phyloP scores from a whole-genome alignment of 2,113 vertebrate genomes.

The Megaceryle torquata region DNA sequence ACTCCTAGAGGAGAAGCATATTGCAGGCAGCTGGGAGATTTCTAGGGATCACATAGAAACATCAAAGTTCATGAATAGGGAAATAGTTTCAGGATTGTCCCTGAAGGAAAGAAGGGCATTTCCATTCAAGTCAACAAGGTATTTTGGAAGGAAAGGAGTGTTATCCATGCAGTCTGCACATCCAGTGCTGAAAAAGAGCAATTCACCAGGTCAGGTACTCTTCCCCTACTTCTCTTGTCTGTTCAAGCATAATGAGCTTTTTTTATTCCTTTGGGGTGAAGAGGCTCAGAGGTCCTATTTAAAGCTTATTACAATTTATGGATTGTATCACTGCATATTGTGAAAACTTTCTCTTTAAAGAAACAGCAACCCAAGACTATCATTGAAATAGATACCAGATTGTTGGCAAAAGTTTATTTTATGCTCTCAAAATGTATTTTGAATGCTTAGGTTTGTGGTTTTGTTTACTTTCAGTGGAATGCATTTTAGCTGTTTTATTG shows the following conservation, averaged over 20 bases:
- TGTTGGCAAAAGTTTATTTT: not conserved
- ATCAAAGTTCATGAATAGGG: not conserved
- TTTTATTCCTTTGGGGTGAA: not conserved
- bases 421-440: not conserved
- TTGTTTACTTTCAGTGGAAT: constrained; percentile 9
- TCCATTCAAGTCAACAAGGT: not conserved
- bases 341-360: not conserved
- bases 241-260: not conserved
- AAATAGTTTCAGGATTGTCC: not conserved
- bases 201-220: not conserved
- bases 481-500: not conserved
- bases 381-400: not conserved
- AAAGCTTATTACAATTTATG: not conserved
- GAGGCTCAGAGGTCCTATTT: not conserved
- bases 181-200: not conserved
- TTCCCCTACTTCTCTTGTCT: not conserved
- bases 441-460: not conserved
- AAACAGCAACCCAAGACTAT: not conserved
- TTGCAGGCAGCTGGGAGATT: not conserved
- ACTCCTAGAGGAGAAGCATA: not conserved
- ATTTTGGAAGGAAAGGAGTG: not conserved
- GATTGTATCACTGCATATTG: not conserved
- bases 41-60: not conserved
- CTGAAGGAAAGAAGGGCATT: not conserved
- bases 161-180: not conserved